Evolutionary conservation across 1,140 invertebrate genomes (phyloP).

Genomic region (Sipha flava): DNA sequence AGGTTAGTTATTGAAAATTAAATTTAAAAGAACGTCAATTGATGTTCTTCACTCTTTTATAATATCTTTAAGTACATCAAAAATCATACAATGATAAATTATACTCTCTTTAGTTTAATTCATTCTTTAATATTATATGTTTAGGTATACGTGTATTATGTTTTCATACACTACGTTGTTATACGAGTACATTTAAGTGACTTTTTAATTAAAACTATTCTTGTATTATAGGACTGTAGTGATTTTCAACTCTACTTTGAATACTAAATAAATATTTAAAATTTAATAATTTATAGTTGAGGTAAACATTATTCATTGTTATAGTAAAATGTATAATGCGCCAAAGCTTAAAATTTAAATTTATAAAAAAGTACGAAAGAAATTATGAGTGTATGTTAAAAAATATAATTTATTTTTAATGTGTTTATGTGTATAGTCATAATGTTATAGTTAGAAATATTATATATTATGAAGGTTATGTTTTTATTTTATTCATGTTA

Average conservation of each 20-base stretch:
- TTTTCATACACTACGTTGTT: background rate
- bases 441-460: no score
- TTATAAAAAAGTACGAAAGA: no score
- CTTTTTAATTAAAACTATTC: background rate
- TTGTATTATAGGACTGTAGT: background rate
- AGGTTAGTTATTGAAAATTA: background rate
- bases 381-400: no score
- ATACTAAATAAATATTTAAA: no score
- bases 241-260: no score
- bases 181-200: background rate
- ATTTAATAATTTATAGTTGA: background rate
- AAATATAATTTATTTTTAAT: no score
- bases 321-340: no score
- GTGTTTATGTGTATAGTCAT: no score
- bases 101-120: background rate
- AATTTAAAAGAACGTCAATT: background rate
- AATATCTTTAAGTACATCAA: background rate
- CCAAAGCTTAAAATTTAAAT: no score
- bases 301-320: background rate
- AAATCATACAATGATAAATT: background rate
- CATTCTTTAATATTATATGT: background rate
- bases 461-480: no score
- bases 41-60: background rate
- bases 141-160: background rate
- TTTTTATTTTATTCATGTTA: no score